A percentile compares a stretch with the other conserved stretches of the same genome.
Conservation (phyloP, 2,113 vertebrate species). For the Hassar affinis region DNA sequence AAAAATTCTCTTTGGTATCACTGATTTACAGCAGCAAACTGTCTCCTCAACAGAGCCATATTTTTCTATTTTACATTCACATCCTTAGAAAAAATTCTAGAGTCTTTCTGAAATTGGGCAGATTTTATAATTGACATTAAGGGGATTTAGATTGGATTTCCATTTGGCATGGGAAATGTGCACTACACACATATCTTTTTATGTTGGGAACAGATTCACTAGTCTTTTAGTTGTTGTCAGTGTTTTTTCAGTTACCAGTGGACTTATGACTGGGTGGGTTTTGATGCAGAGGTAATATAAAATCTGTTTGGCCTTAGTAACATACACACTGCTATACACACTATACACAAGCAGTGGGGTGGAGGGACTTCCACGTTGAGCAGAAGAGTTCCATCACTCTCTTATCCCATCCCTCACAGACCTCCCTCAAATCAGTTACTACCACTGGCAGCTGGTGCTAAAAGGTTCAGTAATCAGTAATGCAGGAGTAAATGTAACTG, state of each 20-base stretch:
- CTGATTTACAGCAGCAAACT: conserved; percentile 14
- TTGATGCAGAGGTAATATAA: background rate
- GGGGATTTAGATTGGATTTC: background rate
- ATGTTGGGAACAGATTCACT: too few species aligned
- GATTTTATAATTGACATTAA: background rate
- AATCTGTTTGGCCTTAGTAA: background rate
- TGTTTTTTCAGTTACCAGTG: background rate
- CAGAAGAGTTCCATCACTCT: background rate
- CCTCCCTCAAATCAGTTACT: background rate
- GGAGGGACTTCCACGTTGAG: background rate
- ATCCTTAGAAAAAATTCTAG: background rate
- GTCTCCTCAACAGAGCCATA: conserved; percentile 3
- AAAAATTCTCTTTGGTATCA: background rate
- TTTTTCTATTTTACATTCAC: background rate
- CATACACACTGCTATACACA: background rate
- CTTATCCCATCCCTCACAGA: background rate
- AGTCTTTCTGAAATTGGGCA: background rate
- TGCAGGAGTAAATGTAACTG: too few species aligned
- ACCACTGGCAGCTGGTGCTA: too few species aligned
- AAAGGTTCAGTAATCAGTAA: too few species aligned
- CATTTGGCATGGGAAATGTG: background rate
- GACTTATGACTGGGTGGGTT: background rate
- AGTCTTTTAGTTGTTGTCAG: background rate
- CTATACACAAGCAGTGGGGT: background rate
- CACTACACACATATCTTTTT: background rate